Conservation (phyloP, 1,140 invertebrate species). For the Lepidurus packardi region DNA sequence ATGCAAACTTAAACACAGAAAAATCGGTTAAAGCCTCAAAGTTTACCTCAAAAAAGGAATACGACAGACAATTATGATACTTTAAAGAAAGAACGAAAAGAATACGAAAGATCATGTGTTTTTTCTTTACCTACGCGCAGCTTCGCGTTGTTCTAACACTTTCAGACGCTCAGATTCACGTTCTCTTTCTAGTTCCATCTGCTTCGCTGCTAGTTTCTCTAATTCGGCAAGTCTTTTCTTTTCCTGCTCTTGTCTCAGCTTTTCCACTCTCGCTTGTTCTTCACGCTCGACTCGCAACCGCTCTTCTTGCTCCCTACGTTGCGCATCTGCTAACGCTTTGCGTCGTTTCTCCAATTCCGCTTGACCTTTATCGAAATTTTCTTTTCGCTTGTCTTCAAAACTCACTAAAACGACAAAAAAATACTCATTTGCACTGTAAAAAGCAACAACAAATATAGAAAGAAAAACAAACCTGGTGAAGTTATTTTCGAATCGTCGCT, state of each 20-base stretch:
- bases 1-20: too few species aligned
- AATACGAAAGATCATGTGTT: not conserved
- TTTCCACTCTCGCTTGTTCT: slow-evolving; percentile 78
- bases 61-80: too few species aligned
- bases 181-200: slow-evolving; percentile 68
- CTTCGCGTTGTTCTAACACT: slow-evolving; percentile 70
- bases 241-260: slow-evolving; percentile 61
- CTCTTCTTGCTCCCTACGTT: slow-evolving; percentile 84
- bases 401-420: slow-evolving; percentile 54
- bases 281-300: slow-evolving; percentile 85
- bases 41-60: too few species aligned
- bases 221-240: slow-evolving; percentile 59
- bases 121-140: slow-evolving; percentile 58
- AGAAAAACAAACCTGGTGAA: slow-evolving; percentile 3
- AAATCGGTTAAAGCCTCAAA: too few species aligned
- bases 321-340: slow-evolving; percentile 75
- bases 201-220: slow-evolving; percentile 71
- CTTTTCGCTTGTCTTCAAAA: slow-evolving; percentile 94
- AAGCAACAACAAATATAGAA: not conserved
- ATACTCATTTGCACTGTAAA: not conserved
- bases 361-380: slow-evolving; percentile 97
- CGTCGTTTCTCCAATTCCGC: slow-evolving; percentile 89
- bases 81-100: too few species aligned
- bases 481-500: slow-evolving; percentile 22
- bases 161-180: slow-evolving; percentile 65